These are phyloP conservation scores for Laodelphax striatellus DNA, from an alignment of 1,140 invertebrate genomes.

Conservation along the genomic window DNA sequence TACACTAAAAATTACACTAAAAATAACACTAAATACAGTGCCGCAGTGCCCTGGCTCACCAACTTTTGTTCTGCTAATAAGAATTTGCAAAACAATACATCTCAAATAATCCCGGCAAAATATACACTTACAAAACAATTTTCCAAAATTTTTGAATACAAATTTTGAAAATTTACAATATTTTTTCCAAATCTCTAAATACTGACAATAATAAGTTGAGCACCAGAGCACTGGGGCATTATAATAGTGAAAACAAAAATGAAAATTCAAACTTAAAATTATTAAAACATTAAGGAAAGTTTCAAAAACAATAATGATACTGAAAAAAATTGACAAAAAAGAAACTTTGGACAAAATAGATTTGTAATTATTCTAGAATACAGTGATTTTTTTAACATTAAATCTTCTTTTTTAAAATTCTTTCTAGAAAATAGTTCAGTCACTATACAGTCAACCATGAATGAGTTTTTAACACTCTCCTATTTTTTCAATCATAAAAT, in stretches of 20 bases:
- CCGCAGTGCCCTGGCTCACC: conserved; percentile 67
- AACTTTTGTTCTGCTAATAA: conserved; percentile 13
- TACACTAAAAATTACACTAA: conserved; percentile 7
- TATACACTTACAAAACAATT: not conserved
- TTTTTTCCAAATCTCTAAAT: not conserved
- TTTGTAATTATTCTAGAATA: not conserved
- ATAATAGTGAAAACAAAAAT: not conserved
- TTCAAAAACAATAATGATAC: not conserved
- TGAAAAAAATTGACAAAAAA: conserved; percentile 8
- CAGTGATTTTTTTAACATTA: too few species aligned
- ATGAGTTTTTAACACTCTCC: too few species aligned
- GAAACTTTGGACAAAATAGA: conserved; percentile 3
- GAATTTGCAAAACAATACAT: too few species aligned
- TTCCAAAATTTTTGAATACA: conserved; percentile 3
- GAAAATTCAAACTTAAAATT: conserved; percentile 9
- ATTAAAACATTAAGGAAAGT: not conserved
- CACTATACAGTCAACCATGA: too few species aligned
- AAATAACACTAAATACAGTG: conserved; percentile 12
- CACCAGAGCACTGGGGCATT: conserved; percentile 18
- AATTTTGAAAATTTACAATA: conserved; percentile 6
- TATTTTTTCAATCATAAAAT: too few species aligned
- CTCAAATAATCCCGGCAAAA: conserved; percentile 1
- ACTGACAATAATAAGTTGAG: conserved; percentile 6
- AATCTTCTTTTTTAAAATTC: too few species aligned
- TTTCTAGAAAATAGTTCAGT: too few species aligned